Conservation (phyloP, 2,113 vertebrate genomes). For the Myodes glareolus region DNA sequence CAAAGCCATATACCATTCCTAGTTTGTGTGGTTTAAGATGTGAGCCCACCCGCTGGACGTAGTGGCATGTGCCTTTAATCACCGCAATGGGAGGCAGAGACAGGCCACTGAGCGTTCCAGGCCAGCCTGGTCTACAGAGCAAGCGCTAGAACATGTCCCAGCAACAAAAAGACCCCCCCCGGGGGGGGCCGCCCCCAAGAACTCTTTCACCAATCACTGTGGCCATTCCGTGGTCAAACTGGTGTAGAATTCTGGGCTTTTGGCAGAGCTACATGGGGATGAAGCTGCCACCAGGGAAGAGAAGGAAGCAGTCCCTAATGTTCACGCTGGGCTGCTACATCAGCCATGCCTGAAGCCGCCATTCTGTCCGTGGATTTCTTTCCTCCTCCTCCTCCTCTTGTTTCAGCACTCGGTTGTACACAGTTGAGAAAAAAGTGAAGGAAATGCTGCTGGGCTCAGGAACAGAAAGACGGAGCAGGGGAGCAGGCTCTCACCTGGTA, state of each 20-base stretch:
- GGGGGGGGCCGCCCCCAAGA: background rate
- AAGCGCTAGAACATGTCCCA: background rate
- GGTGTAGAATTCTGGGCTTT: background rate
- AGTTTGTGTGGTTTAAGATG: background rate
- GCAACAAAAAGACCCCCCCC: background rate
- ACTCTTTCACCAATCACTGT: background rate
- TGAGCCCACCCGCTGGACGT: background rate
- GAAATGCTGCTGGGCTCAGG: background rate
- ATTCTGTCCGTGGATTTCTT: background rate
- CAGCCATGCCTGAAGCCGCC: background rate
- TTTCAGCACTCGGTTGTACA: background rate
- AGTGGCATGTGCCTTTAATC: background rate
- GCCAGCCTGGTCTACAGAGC: background rate
- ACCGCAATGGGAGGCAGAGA: background rate
- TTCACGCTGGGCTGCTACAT: background rate
- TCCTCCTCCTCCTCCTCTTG: too few relatives aligned
- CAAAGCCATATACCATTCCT: background rate
- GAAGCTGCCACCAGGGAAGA: conserved; percentile 8
- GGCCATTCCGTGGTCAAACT: background rate
- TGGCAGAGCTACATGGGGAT: background rate
- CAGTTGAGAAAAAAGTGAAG: conserved; percentile 2
- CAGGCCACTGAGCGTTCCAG: background rate
- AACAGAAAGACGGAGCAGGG: background rate
- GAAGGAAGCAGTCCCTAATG: background rate
- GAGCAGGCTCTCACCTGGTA: conserved; percentile 79